Percentiles rank a stretch among this genome's conserved stretches.
Evolutionary conservation across 1,140 invertebrate species (phyloP).

Genomic region (Adoxophyes honmai): DNA sequence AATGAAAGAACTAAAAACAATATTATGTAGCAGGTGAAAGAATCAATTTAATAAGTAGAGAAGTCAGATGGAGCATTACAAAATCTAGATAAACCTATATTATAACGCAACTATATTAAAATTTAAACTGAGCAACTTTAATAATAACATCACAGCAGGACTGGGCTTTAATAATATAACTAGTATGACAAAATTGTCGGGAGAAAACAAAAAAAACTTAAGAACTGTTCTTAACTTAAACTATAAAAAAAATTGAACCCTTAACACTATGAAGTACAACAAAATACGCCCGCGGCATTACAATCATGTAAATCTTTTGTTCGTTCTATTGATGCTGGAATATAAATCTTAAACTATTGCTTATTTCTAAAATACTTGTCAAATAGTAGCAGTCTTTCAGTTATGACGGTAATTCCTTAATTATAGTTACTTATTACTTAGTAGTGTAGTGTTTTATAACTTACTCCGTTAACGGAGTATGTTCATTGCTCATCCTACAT

Average conservation of each 20-base stretch:
- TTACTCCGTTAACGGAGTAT: neutral
- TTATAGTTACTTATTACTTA: constrained; percentile 3
- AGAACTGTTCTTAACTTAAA: constrained; percentile 18
- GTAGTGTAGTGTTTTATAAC: neutral
- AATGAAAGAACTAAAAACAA: no score
- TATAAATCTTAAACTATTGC: constrained; percentile 20
- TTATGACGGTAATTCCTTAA: constrained; percentile 11
- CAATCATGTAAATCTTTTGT: neutral
- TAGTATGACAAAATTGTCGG: neutral
- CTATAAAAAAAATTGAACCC: neutral
- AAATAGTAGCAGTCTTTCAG: constrained; percentile 49
- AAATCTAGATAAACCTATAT: constrained; percentile 11
- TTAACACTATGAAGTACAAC: constrained; percentile 1
- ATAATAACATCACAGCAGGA: constrained; percentile 56
- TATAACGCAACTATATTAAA: constrained; percentile 52
- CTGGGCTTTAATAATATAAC: constrained; percentile 12
- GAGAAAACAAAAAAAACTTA: constrained; percentile 23
- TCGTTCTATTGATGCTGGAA: constrained; percentile 8
- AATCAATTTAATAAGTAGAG: neutral
- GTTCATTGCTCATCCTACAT: neutral
- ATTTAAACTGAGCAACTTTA: constrained; percentile 66
- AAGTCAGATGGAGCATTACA: neutral
- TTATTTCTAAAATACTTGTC: constrained; percentile 48
- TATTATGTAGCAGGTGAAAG: neutral
- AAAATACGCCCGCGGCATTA: neutral